A percentile compares a stretch with the other conserved stretches of the same genome.
Conservation (phyloP, 2,797 vertebrate genomes). For the Halcyon smyrnensis region DNA sequence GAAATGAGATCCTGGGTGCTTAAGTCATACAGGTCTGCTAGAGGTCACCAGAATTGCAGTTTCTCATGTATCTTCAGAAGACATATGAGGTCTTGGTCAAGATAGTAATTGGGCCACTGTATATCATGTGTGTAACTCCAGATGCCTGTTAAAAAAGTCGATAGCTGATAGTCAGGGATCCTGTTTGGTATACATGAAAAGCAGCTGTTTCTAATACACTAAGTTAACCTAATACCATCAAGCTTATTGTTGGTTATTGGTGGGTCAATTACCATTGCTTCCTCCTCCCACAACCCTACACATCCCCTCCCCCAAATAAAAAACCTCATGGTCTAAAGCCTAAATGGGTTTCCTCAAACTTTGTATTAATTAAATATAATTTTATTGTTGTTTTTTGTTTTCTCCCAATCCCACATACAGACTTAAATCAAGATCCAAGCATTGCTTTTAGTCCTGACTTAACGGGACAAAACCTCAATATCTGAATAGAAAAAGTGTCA, state of each 20-base stretch:
- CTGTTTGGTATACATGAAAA: slow-evolving; percentile 14
- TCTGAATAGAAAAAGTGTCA: not conserved
- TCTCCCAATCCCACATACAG: not conserved
- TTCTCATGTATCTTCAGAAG: slow-evolving; percentile 35
- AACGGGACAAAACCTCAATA: not conserved
- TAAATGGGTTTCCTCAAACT: not conserved
- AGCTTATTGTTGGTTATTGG: not conserved
- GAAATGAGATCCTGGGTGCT: slow-evolving; percentile 43
- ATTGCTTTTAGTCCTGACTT: not conserved
- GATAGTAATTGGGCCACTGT: not conserved
- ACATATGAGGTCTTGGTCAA: slow-evolving; percentile 44
- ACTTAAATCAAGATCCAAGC: not conserved
- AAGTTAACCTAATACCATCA: slow-evolving; percentile 4
- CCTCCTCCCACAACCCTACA: not conserved
- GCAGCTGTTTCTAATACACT: slow-evolving; percentile 13
- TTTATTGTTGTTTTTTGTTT: not conserved
- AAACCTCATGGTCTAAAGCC: not conserved
- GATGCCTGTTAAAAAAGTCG: not conserved
- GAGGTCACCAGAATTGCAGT: slow-evolving; percentile 39
- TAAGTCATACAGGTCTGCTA: slow-evolving; percentile 29
- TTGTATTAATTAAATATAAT: rapidly evolving
- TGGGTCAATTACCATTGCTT: not conserved
- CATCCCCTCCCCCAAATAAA: not conserved
- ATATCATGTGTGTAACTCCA: not conserved
- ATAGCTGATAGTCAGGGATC: slow-evolving; percentile 25